Base-by-base conservation (phyloP, 2,797 vertebrate species). In the Pygocentrus nattereri region DNA sequence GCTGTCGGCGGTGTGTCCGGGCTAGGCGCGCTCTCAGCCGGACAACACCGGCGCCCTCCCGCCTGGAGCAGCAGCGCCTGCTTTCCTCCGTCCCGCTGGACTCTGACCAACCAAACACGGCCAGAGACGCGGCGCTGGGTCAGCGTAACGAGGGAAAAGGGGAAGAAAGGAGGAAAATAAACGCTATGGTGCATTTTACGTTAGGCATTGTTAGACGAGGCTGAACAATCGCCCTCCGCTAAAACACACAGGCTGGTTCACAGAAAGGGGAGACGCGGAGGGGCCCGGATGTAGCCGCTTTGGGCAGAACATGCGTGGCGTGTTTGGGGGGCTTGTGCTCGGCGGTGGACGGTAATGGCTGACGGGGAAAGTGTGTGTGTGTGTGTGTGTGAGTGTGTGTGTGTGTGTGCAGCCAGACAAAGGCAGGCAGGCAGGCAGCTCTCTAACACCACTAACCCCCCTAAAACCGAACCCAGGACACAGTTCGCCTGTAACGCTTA, bases 271-370 rank as follows among this genome's bases (percentile, higher is more conserved):
- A n/a, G 41, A 44, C 41, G 38, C 38, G 41, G 11, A 1, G 11
- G 44, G 44, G 41, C 41, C 41, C 10, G 23, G 27, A 27, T 27
- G 59, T 62, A 59, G 23, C 1, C 13, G 69, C 11, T 27, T 74
- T 80, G 34, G 64, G 25, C 6, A 38, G 56, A 79, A 85, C 65
- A 31, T 74, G 59, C 65, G 41, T 75, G 62, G 71, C 79, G 77
- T 58, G 82, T 67, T 49, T 73, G 84, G 81, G 78, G 87, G 50
- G 82, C 81, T 82, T 82, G 88, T 87, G 91, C 90, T 75, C 56
- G 59, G 87, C 90, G 90, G 87, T 89, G 91, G 83, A 84, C 89
- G 89, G 89, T 92, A 94, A 95, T 94, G 94, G 94, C 94, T 93
- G 94, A 91, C 93, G 89, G 91, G 88, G 88, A 88, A 88, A 91